These are phyloP conservation scores for Philonicus albiceps DNA, from an alignment of 2,888 invertebrate genomes.

Conservation along the genomic window DNA sequence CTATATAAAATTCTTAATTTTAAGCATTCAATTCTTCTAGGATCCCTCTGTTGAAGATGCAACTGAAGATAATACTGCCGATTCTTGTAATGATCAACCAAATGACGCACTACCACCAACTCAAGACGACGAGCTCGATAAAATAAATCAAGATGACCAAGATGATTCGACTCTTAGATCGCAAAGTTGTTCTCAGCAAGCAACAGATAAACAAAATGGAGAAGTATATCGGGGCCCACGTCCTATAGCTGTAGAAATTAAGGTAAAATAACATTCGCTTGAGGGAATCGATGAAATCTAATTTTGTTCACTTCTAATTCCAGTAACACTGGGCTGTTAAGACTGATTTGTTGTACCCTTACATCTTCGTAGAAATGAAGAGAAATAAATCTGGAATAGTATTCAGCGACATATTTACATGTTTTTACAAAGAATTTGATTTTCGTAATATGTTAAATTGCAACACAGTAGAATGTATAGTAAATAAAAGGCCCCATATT, in stretches of 20 bases:
- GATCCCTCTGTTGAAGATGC: not conserved
- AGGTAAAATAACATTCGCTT: not conserved
- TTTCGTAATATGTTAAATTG: constrained; percentile 12
- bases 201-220: constrained; percentile 23
- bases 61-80: not conserved
- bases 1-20: not conserved
- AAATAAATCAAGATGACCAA: not conserved
- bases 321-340: constrained; percentile 23
- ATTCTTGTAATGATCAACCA: not conserved
- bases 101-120: not conserved
- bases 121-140: not conserved
- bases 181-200: constrained; percentile 6
- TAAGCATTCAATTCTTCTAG: not conserved
- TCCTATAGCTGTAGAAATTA: constrained; percentile 24
- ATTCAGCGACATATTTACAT: not conserved
- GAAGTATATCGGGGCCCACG: constrained; percentile 7
- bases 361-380: not conserved
- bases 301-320: not conserved
- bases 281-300: not conserved
- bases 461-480: constrained; percentile 12
- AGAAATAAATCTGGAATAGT: constrained; percentile 12
- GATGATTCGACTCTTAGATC: not conserved
- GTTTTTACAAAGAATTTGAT: constrained; percentile 8
- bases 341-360: constrained; percentile 38
- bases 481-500: constrained; percentile 28